Percentiles rank a stretch among this genome's conserved stretches.
phyloP scores from a whole-genome alignment of 2,113 vertebrate species.

The Toxotes chatareus region DNA sequence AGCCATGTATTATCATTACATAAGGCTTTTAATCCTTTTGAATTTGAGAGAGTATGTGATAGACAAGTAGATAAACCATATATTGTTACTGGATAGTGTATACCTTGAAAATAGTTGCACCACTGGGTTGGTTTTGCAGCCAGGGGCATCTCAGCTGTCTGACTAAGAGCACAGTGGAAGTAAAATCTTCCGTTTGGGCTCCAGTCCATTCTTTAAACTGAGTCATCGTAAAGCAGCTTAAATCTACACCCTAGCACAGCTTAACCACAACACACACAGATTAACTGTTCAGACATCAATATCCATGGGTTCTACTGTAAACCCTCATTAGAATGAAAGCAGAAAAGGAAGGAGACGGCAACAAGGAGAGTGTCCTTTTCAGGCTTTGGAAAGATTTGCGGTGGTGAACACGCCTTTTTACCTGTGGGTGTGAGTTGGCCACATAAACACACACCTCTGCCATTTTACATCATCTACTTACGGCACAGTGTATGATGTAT shows the following conservation, averaged over 20 bases:
- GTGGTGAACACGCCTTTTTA: slow-evolving; percentile 40
- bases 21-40: neutral
- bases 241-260: slow-evolving; percentile 39
- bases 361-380: neutral
- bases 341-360: neutral
- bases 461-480: neutral
- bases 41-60: neutral
- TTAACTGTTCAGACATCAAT: slow-evolving; percentile 45
- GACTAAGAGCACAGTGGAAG: neutral
- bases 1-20: neutral
- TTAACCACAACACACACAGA: slow-evolving; percentile 47
- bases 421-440: neutral
- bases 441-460: neutral
- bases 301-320: slow-evolving; percentile 34
- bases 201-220: slow-evolving; percentile 13
- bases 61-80: neutral
- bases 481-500: neutral
- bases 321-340: neutral
- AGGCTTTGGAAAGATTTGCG: slow-evolving; percentile 1
- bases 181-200: neutral
- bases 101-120: neutral
- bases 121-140: slow-evolving; percentile 5
- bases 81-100: neutral
- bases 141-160: neutral
- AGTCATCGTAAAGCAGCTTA: slow-evolving; percentile 56